Evolutionary conservation across 1,140 invertebrate genomes (phyloP).

Genomic region (Calephelis nemesis): DNA sequence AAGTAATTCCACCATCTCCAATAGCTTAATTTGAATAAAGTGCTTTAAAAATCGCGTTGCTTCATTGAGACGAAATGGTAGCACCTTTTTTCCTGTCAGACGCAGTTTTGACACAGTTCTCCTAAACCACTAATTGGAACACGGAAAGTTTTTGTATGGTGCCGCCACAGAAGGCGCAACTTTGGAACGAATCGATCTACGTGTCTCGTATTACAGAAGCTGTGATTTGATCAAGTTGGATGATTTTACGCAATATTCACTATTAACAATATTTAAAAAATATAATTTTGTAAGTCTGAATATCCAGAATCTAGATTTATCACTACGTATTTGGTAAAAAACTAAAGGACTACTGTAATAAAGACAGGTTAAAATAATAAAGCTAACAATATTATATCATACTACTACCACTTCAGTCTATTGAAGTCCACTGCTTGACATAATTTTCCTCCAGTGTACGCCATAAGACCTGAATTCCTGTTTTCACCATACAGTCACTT

Average conservation of each 20-base stretch:
- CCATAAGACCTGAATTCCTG: too few species aligned
- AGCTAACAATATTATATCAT: too few species aligned
- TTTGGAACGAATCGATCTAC: conserved; percentile 70
- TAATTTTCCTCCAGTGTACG: too few species aligned
- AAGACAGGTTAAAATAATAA: too few species aligned
- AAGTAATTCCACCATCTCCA: too few species aligned
- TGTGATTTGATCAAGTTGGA: conserved; percentile 47
- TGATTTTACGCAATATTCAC: conserved; percentile 34
- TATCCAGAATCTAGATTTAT: too few species aligned
- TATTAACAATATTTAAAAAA: neutral
- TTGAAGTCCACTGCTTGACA: too few species aligned
- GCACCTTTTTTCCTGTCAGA: conserved; percentile 31
- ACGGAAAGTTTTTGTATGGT: conserved; percentile 55
- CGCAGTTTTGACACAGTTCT: conserved; percentile 30
- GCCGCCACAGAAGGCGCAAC: conserved; percentile 50
- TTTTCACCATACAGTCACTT: too few species aligned
- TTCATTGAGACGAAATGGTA: conserved; percentile 25
- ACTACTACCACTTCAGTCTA: too few species aligned
- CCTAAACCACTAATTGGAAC: conserved; percentile 44
- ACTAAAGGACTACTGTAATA: too few species aligned
- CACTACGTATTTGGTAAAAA: too few species aligned
- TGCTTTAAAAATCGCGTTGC: conserved; percentile 18
- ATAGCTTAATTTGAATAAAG: neutral
- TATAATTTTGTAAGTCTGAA: too few species aligned
- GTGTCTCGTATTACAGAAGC: conserved; percentile 71